Evolutionary conservation across 2,797 vertebrate genomes (phyloP).

Genomic region (Cyprinella venusta): DNA sequence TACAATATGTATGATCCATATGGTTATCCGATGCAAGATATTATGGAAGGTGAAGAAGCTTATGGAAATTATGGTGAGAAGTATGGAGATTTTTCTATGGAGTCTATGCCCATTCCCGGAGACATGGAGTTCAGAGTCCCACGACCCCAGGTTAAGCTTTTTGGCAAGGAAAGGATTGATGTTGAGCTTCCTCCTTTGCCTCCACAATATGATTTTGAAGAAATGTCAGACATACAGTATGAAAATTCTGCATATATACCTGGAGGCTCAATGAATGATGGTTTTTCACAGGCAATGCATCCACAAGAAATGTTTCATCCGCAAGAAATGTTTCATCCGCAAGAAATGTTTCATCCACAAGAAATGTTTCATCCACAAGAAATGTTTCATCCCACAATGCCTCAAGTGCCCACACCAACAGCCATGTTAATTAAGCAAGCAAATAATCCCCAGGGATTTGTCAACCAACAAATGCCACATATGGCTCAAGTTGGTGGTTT

Average conservation of each 20-base stretch:
- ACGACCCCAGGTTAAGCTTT: conserved; percentile 92
- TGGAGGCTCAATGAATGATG: conserved; percentile 57
- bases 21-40: conserved; percentile 80
- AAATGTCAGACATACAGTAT: conserved; percentile 86
- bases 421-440: conserved; percentile 80
- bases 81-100: conserved; percentile 54
- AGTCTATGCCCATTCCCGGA: conserved; percentile 62
- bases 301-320: conserved; percentile 20
- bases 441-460: conserved; percentile 59
- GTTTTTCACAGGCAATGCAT: conserved; percentile 60
- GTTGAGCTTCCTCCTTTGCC: conserved; percentile 82
- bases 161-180: conserved; percentile 89
- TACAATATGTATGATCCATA: conserved; percentile 82
- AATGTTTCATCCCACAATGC: conserved; percentile 54
- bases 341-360: no score
- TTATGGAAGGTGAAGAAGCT: conserved; percentile 75
- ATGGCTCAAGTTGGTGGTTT: conserved; percentile 62
- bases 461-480: conserved; percentile 76
- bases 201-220: conserved; percentile 78
- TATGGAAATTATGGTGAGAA: conserved; percentile 73
- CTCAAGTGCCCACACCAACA: conserved; percentile 73
- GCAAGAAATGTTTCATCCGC: no score
- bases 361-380: not conserved
- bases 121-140: conserved; percentile 88
- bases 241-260: conserved; percentile 72